phyloP scores from a whole-genome alignment of 2,888 invertebrate genomes.

The Cerastis rubricosa region DNA sequence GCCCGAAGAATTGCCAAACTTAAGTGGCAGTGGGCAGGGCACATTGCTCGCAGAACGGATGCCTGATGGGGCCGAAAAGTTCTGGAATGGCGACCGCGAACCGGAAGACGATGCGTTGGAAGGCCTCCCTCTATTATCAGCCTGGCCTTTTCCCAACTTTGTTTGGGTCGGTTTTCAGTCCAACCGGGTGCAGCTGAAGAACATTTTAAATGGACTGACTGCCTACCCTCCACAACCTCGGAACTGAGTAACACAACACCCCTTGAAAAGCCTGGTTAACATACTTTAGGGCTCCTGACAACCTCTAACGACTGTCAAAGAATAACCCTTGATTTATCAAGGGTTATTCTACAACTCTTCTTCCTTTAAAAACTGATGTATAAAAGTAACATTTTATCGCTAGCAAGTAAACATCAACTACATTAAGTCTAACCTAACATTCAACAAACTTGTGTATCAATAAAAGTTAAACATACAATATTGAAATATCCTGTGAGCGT shows the following conservation, averaged over 20 bases:
- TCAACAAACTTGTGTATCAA: conserved; percentile 1
- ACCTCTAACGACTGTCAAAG: neutral
- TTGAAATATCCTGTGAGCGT: conserved; percentile 36
- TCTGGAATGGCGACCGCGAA: too few relatives aligned
- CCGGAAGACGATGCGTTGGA: too few relatives aligned
- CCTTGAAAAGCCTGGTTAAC: neutral
- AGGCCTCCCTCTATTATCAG: too few relatives aligned
- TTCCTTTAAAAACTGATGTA: neutral
- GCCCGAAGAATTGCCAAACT: too few relatives aligned
- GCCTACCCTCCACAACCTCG: neutral
- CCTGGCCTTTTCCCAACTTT: neutral
- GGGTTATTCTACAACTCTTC: too few relatives aligned
- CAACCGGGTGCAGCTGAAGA: neutral
- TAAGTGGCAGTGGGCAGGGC: too few relatives aligned
- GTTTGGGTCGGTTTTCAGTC: neutral
- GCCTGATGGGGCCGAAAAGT: too few relatives aligned
- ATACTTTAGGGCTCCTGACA: neutral
- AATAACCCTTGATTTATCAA: too few relatives aligned
- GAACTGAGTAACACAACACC: neutral
- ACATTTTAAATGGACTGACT: neutral
- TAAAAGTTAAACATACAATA: conserved; percentile 28
- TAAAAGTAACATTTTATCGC: too few relatives aligned
- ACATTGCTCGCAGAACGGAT: too few relatives aligned
- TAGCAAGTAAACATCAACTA: neutral
- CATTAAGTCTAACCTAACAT: neutral